Percentiles rank a stretch among this genome's conserved stretches.
Conservation (phyloP, 2,888 invertebrate genomes). For the Zygaena filipendulae region DNA sequence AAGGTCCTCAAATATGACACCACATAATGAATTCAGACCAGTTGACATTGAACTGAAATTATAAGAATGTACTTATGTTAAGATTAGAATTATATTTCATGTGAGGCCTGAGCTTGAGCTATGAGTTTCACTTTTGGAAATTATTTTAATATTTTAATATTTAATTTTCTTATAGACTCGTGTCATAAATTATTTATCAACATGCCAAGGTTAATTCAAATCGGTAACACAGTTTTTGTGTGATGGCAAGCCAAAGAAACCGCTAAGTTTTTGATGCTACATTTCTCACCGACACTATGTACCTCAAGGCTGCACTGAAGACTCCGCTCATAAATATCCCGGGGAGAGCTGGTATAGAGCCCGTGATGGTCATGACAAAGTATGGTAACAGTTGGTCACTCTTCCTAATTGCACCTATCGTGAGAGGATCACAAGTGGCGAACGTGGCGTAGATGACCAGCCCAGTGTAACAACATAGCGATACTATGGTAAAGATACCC, state of each 20-base stretch:
- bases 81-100: no score
- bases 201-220: no score
- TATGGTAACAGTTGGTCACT: conserved; percentile 82
- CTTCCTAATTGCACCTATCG: conserved; percentile 74
- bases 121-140: no score
- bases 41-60: conserved; percentile 78
- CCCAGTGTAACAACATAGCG: conserved; percentile 86
- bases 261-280: no score
- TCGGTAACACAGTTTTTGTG: no score
- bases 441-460: conserved; percentile 89
- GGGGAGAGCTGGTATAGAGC: conserved; percentile 79
- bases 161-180: no score
- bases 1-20: conserved; percentile 80
- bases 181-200: no score
- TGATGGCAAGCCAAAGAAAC: no score
- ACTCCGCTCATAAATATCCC: conserved; percentile 89
- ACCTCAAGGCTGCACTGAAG: conserved; percentile 89
- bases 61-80: background rate
- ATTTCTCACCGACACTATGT: no score
- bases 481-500: conserved; percentile 79
- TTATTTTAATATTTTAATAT: no score
- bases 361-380: conserved; percentile 84
- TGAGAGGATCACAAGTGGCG: conserved; percentile 86
- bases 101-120: no score
- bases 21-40: conserved; percentile 79